Evolutionary conservation across 1,140 invertebrate species (phyloP).

Genomic region (Apolygus lucorum): DNA sequence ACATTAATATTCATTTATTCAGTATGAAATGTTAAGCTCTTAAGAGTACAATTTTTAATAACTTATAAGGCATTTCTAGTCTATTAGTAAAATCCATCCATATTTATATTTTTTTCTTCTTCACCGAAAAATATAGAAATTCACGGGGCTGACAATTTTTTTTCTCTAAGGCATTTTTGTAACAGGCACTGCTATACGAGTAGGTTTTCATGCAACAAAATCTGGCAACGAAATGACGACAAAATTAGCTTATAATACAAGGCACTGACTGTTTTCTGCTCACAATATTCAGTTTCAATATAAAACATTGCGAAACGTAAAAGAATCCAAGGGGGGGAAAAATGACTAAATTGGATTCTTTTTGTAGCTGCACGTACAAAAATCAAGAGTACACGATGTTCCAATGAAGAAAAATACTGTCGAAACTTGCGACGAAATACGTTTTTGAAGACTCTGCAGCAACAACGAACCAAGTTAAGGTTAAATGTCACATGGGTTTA

Average conservation of each 20-base stretch:
- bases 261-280: not conserved
- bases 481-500: no score
- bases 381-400: no score
- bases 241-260: constrained; percentile 18
- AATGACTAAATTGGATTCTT: constrained; percentile 16
- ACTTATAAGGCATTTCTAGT: constrained; percentile 25
- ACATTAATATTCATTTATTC: no score
- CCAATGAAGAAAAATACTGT: no score
- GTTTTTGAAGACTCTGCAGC: no score
- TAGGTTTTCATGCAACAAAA: not conserved
- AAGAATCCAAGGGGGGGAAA: not conserved
- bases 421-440: no score
- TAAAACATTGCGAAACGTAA: not conserved
- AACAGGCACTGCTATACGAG: not conserved
- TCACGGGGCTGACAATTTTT: not conserved
- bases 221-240: not conserved
- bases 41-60: constrained; percentile 8
- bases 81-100: constrained; percentile 22
- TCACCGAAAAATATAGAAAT: not conserved
- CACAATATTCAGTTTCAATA: not conserved
- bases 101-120: not conserved
- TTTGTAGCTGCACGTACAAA: not conserved
- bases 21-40: constrained; percentile 23
- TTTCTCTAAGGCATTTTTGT: not conserved
- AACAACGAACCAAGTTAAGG: no score